Base-by-base conservation (phyloP, 2,797 vertebrate genomes). In the Tenualosa ilisha region DNA sequence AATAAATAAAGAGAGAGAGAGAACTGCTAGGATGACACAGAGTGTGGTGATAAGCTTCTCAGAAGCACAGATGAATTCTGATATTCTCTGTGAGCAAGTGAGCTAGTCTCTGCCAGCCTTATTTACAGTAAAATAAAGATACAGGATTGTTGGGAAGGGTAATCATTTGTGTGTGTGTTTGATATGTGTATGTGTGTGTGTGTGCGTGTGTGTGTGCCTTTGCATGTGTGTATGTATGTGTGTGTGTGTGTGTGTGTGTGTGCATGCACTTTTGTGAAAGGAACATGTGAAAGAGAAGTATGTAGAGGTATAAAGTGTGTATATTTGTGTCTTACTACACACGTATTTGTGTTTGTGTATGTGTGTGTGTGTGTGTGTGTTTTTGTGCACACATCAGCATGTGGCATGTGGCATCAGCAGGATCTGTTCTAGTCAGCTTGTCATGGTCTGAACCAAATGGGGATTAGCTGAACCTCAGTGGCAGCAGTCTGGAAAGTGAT, bases 291-390 rank as follows among this genome's bases (percentile, higher is more conserved):
- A n/a, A n/a, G n/a, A n/a, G n/a, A n/a, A n/a, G n/a, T n/a, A n/a
- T n/a, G n/a, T n/a, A n/a, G n/a, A n/a, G n/a, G n/a, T n/a, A n/a
- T n/a, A n/a, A n/a, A n/a, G n/a, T n/a, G n/a, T n/a, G 31, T 31
- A 31, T 31, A 31, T 31, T 31, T 31, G 31, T 31, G 31, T 31
- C 31, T 31, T 31, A 31, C 31, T 31, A 31, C 31, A 31, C 31
- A 31, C 31, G 31, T 31, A 31, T 31, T 31, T 31, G 31, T 31
- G 31, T 75, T 5, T 75, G 68, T 46, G 72, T 46, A 40, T 79
- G 40, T 43, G 72, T 22, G 68, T 75, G 68, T 75, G 68, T 43
- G 68, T 75, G 15, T 75, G 68, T 72, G 68, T 75, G 37, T 72
- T 31, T 40, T 11, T 72, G 65, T 72, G 13, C 6, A 51, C 50